A percentile compares a stretch with the other conserved stretches of the same genome.
phyloP scores from a whole-genome alignment of 64 coral and sea anemone genomes.

The Dendrophyllia cribrosa region DNA sequence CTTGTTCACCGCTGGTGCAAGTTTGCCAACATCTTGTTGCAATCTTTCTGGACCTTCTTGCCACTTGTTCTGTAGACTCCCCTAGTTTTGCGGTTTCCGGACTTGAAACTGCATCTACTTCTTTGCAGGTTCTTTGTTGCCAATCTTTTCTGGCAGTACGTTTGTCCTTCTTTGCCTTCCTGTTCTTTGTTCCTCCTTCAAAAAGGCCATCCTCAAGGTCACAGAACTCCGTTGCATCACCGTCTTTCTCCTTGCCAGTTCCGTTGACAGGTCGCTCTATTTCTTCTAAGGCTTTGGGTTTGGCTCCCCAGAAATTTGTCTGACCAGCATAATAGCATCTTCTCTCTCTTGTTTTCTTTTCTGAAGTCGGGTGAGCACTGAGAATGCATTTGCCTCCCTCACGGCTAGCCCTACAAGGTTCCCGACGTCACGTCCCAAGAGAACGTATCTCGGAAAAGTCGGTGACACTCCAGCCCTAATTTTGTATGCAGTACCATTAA shows the following conservation, averaged over 20 bases:
- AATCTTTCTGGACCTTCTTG: too few species aligned
- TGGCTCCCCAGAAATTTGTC: background rate
- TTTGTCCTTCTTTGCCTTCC: slow-evolving; percentile 34
- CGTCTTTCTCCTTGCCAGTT: background rate
- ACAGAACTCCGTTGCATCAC: too few species aligned
- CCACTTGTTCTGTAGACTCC: too few species aligned
- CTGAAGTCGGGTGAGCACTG: background rate
- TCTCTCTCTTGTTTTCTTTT: background rate
- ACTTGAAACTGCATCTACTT: too few species aligned
- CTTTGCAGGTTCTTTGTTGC: too few species aligned
- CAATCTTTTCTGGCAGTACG: background rate
- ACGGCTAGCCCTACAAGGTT: background rate
- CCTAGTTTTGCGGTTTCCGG: background rate
- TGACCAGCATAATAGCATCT: background rate
- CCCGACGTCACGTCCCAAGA: background rate
- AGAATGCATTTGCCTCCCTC: background rate
- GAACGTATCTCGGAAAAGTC: background rate
- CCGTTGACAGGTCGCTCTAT: background rate
- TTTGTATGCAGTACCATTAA: too few species aligned
- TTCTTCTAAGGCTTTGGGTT: background rate
- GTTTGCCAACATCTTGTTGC: too few species aligned
- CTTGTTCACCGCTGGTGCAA: too few species aligned
- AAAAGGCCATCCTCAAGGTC: too few species aligned
- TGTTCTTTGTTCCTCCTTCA: background rate
- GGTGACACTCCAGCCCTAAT: background rate